A percentile compares a stretch with the other conserved stretches of the same genome.
Conservation (phyloP, 2,113 vertebrate species). For the Machaerirhynchus nigripectus region DNA sequence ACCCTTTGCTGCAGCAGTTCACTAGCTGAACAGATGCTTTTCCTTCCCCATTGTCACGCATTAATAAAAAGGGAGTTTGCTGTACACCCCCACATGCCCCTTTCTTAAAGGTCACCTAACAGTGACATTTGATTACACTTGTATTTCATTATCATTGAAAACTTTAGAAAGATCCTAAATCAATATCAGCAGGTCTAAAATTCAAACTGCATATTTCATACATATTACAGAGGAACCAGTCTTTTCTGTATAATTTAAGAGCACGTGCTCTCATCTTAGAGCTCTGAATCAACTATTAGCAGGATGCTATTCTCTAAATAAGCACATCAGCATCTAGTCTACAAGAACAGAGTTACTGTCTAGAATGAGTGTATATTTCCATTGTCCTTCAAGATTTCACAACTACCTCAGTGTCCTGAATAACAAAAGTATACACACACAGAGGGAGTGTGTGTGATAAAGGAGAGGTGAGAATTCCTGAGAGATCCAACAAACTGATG, state of each 20-base stretch:
- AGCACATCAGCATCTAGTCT: background rate
- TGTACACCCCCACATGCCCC: background rate
- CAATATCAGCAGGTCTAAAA: background rate
- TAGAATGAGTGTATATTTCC: background rate
- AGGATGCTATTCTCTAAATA: background rate
- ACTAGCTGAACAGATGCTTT: background rate
- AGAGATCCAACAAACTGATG: background rate
- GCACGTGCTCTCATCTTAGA: background rate
- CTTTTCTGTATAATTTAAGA: background rate
- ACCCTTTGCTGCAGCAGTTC: background rate
- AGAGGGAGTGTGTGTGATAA: background rate
- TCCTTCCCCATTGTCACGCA: rapidly evolving
- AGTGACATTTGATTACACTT: background rate
- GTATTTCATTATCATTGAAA: background rate
- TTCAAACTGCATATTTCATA: background rate
- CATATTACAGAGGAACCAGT: background rate
- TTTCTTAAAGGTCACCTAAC: background rate
- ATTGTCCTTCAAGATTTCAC: background rate
- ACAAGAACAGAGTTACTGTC: background rate
- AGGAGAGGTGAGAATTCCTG: background rate
- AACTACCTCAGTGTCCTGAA: background rate
- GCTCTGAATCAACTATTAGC: background rate
- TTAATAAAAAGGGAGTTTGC: background rate
- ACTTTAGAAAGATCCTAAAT: background rate
- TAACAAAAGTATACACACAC: background rate